Conservation (phyloP, 1,140 invertebrate genomes). For the Ditylenchus dipsaci region DNA sequence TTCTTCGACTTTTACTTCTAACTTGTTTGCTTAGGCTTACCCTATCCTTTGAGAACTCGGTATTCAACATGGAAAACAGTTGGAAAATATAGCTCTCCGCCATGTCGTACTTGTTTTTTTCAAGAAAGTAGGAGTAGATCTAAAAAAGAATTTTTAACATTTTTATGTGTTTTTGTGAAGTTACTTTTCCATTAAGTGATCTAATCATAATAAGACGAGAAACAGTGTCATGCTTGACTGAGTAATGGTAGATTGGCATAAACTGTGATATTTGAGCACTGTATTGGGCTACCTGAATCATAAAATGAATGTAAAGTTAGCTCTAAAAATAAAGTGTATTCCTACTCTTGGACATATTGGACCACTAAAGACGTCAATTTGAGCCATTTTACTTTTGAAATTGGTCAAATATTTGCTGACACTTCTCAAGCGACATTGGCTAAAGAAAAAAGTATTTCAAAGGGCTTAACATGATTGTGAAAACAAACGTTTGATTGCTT, state of each 20-base stretch:
- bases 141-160: background rate
- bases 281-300: conserved; percentile 3
- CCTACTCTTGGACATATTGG: conserved; percentile 7
- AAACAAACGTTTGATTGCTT: conserved; percentile 12
- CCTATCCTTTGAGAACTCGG: conserved; percentile 25
- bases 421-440: background rate
- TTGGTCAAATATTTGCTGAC: conserved; percentile 15
- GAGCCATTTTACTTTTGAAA: conserved; percentile 31
- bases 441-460: background rate
- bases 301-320: background rate
- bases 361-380: conserved; percentile 29
- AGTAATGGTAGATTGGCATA: conserved; percentile 14
- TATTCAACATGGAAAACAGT: conserved; percentile 25
- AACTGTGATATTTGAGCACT: conserved; percentile 31
- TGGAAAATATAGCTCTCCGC: conserved; percentile 19
- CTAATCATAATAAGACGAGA: conserved; percentile 22
- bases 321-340: background rate
- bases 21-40: conserved; percentile 9
- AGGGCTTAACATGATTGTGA: background rate
- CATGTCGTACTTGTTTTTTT: conserved; percentile 12
- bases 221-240: conserved; percentile 20
- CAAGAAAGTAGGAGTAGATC: conserved; percentile 31
- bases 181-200: conserved; percentile 26
- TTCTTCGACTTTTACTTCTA: no score
- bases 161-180: background rate